A percentile compares a stretch with the other conserved stretches of the same genome.
These are phyloP conservation scores for Trachelus tabidus DNA, from an alignment of 2,888 invertebrate species.

Conservation along the genomic window DNA sequence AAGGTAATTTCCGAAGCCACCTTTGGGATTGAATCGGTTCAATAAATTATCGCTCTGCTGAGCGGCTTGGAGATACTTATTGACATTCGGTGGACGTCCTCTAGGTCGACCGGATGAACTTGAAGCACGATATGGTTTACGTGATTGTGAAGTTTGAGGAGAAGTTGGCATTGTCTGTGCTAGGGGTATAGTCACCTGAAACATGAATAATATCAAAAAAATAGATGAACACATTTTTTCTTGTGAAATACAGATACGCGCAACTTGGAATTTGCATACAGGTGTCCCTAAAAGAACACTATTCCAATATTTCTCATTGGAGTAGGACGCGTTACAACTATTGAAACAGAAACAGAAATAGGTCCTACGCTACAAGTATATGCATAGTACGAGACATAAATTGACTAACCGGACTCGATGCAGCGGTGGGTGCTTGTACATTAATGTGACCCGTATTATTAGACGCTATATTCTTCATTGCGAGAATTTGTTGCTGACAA, in stretches of 20 bases:
- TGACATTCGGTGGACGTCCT: constrained; percentile 68
- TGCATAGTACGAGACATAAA: neutral
- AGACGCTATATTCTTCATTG: constrained; percentile 71
- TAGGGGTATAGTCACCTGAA: constrained; percentile 27
- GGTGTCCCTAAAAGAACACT: neutral
- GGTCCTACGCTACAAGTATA: neutral
- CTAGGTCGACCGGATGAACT: constrained; percentile 65
- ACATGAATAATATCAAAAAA: neutral
- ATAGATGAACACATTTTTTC: neutral
- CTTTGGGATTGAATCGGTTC: constrained; percentile 48
- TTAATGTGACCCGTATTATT: constrained; percentile 26
- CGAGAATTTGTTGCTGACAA: constrained; percentile 74
- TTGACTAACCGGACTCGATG: constrained; percentile 43
- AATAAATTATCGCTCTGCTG: constrained; percentile 42
- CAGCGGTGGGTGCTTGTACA: constrained; percentile 29
- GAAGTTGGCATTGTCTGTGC: constrained; percentile 29
- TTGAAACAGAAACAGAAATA: neutral
- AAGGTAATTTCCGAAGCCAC: constrained; percentile 47
- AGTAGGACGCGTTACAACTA: neutral
- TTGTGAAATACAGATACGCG: neutral
- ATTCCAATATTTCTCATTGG: neutral
- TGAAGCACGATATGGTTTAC: constrained; percentile 48
- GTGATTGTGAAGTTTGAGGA: constrained; percentile 40
- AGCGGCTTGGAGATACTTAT: constrained; percentile 50
- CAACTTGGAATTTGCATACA: neutral